phyloP scores from a whole-genome alignment of 2,797 vertebrate species.

The Sorex maritimensis region DNA sequence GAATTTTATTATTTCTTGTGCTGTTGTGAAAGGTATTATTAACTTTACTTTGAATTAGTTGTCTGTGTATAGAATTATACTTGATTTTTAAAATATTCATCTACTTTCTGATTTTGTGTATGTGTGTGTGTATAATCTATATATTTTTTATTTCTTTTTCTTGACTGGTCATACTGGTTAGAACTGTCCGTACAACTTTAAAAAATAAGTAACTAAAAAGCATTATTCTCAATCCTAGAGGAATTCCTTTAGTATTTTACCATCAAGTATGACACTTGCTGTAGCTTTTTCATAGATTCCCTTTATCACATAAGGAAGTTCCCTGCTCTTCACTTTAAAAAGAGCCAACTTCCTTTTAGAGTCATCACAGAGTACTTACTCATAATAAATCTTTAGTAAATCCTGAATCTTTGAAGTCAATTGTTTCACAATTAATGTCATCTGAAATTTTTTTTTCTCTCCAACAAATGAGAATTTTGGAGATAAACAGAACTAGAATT shows the following conservation, averaged over 20 bases:
- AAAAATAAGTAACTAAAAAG: background rate
- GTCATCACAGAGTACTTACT: background rate
- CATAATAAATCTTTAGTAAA: background rate
- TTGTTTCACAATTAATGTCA: conserved; percentile 14
- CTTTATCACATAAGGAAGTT: background rate
- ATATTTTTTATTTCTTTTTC: background rate
- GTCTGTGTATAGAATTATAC: background rate
- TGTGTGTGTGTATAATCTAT: background rate
- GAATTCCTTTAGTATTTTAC: background rate
- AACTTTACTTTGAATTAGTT: conserved; percentile 40
- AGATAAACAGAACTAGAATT: background rate
- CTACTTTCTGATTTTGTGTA: background rate
- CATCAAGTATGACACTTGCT: background rate
- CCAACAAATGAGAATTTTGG: background rate
- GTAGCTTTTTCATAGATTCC: background rate
- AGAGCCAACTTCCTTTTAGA: background rate
- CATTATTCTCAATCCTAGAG: background rate
- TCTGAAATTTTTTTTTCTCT: conserved; percentile 15
- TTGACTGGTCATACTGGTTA: background rate
- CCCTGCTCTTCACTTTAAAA: background rate
- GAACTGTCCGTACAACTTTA: background rate
- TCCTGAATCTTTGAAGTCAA: background rate
- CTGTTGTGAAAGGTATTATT: conserved; percentile 20
- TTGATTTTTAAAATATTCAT: background rate
- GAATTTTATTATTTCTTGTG: background rate